phyloP scores from a whole-genome alignment of 30 jellyfish, hydroid and myxozoan species.

The Aurelia coerulea region DNA sequence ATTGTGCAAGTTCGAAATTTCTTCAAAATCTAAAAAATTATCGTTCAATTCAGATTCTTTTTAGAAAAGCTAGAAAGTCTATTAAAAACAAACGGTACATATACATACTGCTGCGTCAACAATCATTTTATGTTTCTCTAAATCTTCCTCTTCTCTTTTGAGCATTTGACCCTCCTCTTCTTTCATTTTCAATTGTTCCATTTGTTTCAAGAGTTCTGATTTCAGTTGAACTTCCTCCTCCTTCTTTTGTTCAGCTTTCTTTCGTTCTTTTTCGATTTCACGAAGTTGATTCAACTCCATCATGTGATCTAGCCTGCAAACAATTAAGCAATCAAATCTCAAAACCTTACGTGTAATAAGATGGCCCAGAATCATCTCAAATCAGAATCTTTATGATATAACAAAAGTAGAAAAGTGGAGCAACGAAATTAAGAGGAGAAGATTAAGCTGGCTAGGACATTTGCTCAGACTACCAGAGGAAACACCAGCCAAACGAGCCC shows the following conservation, averaged over 20 bases:
- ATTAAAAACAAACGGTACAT: no score
- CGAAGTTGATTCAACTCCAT: conserved; percentile 59
- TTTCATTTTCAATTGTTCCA: conserved; percentile 64
- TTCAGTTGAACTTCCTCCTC: conserved; percentile 46
- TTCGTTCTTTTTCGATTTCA: conserved; percentile 60
- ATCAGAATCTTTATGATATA: no score
- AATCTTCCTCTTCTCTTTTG: conserved; percentile 73
- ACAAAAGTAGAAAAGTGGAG: no score
- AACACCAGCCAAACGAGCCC: no score
- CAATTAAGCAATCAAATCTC: neutral
- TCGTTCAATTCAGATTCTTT: no score
- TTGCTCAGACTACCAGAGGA: no score
- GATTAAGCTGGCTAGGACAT: no score
- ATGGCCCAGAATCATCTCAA: no score
- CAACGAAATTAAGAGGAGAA: no score
- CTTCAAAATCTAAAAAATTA: no score
- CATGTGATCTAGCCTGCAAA: conserved; percentile 57
- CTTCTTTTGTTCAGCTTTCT: conserved; percentile 39
- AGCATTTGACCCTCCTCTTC: conserved; percentile 88
- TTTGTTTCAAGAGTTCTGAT: conserved; percentile 62
- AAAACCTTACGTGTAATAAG: neutral
- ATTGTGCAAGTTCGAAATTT: no score
- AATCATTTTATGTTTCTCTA: conserved; percentile 33
- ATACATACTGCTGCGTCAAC: conserved; percentile 74
- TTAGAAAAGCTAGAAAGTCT: no score